A percentile compares a stretch with the other conserved stretches of the same genome.
These are phyloP conservation scores for Lates japonicus DNA, from an alignment of 2,797 vertebrate genomes.

Conservation along the genomic window DNA sequence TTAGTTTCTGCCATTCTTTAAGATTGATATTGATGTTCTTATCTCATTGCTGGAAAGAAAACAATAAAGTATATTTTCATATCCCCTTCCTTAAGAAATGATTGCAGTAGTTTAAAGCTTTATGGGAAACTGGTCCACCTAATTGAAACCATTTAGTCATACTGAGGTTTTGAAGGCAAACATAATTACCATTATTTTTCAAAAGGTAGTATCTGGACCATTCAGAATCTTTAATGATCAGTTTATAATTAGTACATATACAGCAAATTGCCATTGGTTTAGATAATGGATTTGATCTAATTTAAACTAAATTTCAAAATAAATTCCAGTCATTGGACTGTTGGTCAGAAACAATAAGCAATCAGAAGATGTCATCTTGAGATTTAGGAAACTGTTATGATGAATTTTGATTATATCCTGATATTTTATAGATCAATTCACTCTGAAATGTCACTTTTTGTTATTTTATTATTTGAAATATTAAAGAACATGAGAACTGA, in stretches of 20 bases:
- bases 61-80: background rate
- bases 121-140: background rate
- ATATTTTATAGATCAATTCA: background rate
- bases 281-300: no score
- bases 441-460: background rate
- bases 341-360: no score
- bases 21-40: no score
- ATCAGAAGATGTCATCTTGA: background rate
- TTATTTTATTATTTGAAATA: background rate
- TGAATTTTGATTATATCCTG: background rate
- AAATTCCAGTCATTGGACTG: background rate
- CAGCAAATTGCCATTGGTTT: no score
- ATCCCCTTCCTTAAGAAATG: background rate
- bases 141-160: no score
- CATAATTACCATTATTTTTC: no score
- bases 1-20: background rate
- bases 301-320: background rate
- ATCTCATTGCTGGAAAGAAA: no score
- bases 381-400: background rate
- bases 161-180: no score
- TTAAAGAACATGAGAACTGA: background rate
- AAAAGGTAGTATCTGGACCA: no score
- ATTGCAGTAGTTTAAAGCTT: background rate
- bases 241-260: no score
- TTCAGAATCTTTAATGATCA: no score